A percentile compares a stretch with the other conserved stretches of the same genome.
These are phyloP conservation scores for Drosophila subpulchrella DNA, from an alignment of 1,140 invertebrate species.

Conservation along the genomic window DNA sequence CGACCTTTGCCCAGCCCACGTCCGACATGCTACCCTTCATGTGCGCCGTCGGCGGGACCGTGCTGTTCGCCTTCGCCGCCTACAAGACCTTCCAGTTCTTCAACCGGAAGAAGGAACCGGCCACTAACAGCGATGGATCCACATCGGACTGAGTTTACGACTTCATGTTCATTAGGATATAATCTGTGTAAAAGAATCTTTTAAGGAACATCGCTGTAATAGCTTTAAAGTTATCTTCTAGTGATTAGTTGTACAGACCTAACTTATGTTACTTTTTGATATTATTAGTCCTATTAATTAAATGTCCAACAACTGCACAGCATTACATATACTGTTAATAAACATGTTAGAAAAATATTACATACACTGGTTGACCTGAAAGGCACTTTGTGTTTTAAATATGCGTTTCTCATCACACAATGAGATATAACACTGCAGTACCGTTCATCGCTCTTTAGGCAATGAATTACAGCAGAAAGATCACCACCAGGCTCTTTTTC, in stretches of 20 bases:
- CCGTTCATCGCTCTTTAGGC: no score
- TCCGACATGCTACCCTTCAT: conserved; percentile 66
- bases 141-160: conserved; percentile 37
- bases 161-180: background rate
- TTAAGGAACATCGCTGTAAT: background rate
- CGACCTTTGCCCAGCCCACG: conserved; percentile 38
- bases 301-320: background rate
- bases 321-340: no score
- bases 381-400: no score
- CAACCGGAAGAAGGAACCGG: conserved; percentile 48
- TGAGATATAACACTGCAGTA: no score
- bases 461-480: no score
- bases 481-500: no score
- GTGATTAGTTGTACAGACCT: background rate
- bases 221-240: background rate
- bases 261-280: background rate
- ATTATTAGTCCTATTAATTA: background rate
- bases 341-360: no score
- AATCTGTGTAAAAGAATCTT: background rate
- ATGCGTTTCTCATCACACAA: no score
- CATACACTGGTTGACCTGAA: no score
- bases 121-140: conserved; percentile 32
- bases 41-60: conserved; percentile 61
- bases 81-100: conserved; percentile 68
- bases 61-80: conserved; percentile 64